These are phyloP conservation scores for Kuschelorhynchus macadamiae DNA, from an alignment of 2,888 invertebrate genomes.

Conservation along the genomic window DNA sequence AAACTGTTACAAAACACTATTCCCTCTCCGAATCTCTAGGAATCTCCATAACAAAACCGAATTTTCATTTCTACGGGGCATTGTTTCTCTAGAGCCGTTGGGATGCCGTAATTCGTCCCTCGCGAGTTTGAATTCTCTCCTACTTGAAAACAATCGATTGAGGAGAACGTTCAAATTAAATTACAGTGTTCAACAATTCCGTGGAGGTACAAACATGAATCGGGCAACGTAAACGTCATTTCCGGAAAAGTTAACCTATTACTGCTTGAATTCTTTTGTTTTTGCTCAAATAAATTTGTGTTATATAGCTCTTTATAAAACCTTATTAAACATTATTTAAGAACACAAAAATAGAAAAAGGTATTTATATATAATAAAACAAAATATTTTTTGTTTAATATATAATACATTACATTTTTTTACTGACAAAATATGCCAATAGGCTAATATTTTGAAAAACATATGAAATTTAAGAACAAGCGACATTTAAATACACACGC, in stretches of 20 bases:
- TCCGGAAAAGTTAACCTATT: conserved; percentile 10
- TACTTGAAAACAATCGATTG: conserved; percentile 43
- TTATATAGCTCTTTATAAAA: too few species aligned
- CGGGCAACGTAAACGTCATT: not conserved
- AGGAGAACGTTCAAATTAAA: conserved; percentile 37
- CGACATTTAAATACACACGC: too few species aligned
- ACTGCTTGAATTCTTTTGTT: too few species aligned
- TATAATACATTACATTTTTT: too few species aligned
- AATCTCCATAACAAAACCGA: conserved; percentile 39
- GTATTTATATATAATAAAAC: too few species aligned
- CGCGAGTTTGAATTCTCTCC: conserved; percentile 30
- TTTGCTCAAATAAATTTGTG: too few species aligned
- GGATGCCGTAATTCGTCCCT: conserved; percentile 40
- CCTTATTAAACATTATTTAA: too few species aligned
- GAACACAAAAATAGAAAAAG: too few species aligned
- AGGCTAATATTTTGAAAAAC: too few species aligned
- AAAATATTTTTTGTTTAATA: too few species aligned
- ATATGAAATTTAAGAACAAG: too few species aligned
- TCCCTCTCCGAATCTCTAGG: not conserved
- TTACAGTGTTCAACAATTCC: conserved; percentile 31
- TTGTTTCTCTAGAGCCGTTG: conserved; percentile 24
- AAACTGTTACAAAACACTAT: conserved; percentile 16
- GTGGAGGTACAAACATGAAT: conserved; percentile 14
- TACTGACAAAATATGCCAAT: too few species aligned
- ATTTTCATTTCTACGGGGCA: conserved; percentile 26